These are phyloP conservation scores for Nephrotoma appendiculata DNA, from an alignment of 2,888 invertebrate species.

Conservation along the genomic window DNA sequence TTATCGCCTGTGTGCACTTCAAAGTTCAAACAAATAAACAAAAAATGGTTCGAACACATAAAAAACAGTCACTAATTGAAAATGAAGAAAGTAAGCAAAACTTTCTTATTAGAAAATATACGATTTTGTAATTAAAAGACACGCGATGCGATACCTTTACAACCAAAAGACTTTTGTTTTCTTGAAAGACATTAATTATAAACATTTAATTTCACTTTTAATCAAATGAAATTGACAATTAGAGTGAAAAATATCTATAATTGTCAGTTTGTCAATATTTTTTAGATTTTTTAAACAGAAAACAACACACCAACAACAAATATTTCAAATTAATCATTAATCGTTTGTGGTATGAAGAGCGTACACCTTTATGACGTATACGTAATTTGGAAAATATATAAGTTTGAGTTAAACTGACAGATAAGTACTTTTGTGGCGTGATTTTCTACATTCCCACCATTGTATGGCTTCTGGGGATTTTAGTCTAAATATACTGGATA, in stretches of 20 bases:
- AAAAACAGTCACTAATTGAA: not conserved
- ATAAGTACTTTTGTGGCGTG: not conserved
- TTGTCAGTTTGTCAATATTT: not conserved
- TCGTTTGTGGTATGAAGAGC: not conserved
- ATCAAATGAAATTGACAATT: not conserved
- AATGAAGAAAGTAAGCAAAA: not conserved
- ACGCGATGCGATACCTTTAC: not conserved
- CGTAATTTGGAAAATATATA: not conserved
- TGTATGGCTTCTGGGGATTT: not conserved
- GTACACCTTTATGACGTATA: not conserved
- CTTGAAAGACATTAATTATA: not conserved
- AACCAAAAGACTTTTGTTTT: not conserved
- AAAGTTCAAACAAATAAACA: not conserved
- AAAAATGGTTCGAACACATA: not conserved
- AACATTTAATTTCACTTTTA: not conserved
- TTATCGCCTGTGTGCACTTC: not conserved
- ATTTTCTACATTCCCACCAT: not conserved
- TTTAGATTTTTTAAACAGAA: not conserved
- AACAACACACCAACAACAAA: not conserved
- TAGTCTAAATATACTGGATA: not conserved
- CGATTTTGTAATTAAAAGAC: not conserved
- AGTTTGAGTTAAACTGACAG: not conserved
- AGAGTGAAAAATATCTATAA: not conserved
- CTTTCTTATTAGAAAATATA: not conserved
- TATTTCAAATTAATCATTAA: not conserved